Conservation (phyloP, 2,797 vertebrate genomes). For the Trachops cirrhosus region DNA sequence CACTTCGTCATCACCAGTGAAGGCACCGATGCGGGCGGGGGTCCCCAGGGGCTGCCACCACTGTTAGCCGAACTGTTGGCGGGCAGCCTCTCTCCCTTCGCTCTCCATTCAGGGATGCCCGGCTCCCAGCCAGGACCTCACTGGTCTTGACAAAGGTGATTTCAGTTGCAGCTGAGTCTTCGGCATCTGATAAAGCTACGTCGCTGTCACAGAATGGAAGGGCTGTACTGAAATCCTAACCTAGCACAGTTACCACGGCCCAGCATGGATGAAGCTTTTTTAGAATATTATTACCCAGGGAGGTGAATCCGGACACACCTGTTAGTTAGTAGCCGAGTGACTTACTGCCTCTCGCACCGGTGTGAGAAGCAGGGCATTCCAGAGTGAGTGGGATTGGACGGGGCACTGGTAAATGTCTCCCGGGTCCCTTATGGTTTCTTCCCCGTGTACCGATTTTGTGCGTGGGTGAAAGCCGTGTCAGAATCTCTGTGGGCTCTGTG, state of each 20-base stretch:
- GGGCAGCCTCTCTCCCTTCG: neutral
- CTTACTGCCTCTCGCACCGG: neutral
- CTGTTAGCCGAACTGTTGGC: neutral
- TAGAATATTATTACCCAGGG: conserved; percentile 37
- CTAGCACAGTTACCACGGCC: neutral
- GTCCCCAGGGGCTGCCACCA: neutral
- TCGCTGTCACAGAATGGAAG: neutral
- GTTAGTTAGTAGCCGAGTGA: conserved; percentile 41
- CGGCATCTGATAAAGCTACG: neutral
- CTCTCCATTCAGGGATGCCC: neutral
- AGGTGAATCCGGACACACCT: neutral
- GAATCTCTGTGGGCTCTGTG: neutral
- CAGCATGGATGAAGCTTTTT: neutral
- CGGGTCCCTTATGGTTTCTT: neutral
- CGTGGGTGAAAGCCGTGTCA: neutral
- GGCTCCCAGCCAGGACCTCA: neutral
- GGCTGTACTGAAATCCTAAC: neutral
- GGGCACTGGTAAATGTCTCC: neutral
- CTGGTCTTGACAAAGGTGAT: conserved; percentile 1
- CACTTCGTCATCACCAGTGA: neutral
- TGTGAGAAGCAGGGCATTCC: conserved; percentile 35
- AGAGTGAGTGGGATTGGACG: neutral
- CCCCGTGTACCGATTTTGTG: neutral
- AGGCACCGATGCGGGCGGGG: neutral
- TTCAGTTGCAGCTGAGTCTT: neutral